Evolutionary conservation across 2,113 vertebrate species (phyloP), one percentile per base, ranked within the genome.

Genomic region (Brachirus orientalis): DNA sequence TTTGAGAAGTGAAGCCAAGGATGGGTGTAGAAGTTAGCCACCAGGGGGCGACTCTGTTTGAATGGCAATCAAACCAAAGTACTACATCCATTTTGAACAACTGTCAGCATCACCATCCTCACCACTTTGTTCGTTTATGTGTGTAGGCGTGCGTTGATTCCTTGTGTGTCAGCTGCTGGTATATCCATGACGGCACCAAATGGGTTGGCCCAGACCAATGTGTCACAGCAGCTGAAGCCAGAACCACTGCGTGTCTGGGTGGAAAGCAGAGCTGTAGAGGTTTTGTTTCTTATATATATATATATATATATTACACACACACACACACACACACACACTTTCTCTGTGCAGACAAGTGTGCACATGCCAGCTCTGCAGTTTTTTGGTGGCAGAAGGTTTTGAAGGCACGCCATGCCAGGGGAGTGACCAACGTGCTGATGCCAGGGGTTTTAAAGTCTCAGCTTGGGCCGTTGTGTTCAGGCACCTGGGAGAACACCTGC

Each of bases 401-500:
- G 36, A 69, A 61, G 45, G 17, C 8, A 4, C 63, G 41, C 50
- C 19, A 8, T 45, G 65, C 46, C 19, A 3, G 4, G 48, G 41
- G 50, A 12, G 14, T 43, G 55, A 50, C 7, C 0, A 6, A 72
- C 77, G 72, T 83, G 88, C 84, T 87, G 82, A 84, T 89, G 87
- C 84, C 69, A 75, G 69, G 74, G 20, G 71, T 88, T 87, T 85
- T 86, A 87, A 79, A 20, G 58, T 67, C 68, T 69, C 58, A 52
- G 66, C 66, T 18, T 36, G 10, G 72, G 22, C 83, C 7, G 46
- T 70, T 82, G 73, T 72, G 65, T 18, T 77, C 81, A 62, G 75
- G 72, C 90, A 87, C 80, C 68, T 78, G 77, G 84, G 83, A 86
- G 77, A 81, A 82, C 80, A 89, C 84, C 86, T 88, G 88, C 87